Conservation (phyloP, 2,113 vertebrate species). For the Marcusenius ussheri region DNA sequence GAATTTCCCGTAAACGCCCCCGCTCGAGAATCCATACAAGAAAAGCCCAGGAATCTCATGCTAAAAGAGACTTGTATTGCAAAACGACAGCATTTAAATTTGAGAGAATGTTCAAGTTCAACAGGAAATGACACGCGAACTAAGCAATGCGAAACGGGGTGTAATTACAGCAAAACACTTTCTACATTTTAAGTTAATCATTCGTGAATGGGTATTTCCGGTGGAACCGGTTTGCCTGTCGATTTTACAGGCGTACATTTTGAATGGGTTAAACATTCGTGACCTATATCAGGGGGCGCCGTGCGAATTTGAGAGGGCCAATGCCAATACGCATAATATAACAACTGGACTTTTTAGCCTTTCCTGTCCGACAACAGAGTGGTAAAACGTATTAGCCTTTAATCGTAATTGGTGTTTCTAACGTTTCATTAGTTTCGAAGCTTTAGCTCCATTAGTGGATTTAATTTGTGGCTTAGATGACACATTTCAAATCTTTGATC, state of each 20-base stretch:
- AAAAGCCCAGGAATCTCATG: neutral
- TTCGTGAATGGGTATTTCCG: neutral
- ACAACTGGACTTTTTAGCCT: neutral
- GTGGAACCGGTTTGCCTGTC: neutral
- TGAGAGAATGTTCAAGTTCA: neutral
- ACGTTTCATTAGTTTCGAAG: neutral
- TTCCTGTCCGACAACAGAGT: neutral
- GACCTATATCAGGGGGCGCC: neutral
- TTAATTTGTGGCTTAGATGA: neutral
- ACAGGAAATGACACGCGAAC: neutral
- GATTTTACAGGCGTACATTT: neutral
- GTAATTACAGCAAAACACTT: neutral
- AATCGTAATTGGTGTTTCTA: neutral
- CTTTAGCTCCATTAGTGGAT: neutral
- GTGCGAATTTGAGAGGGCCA: neutral
- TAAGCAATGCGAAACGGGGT: neutral
- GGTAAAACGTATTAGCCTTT: neutral
- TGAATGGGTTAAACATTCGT: neutral
- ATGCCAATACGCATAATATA: neutral
- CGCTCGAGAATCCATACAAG: neutral
- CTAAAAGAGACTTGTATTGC: neutral
- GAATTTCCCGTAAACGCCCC: slow-evolving; percentile 11
- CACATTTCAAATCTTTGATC: neutral
- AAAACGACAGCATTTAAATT: neutral
- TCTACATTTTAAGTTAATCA: neutral